Conservation (phyloP, 1,140 invertebrate species). For the Magallana angulata region DNA sequence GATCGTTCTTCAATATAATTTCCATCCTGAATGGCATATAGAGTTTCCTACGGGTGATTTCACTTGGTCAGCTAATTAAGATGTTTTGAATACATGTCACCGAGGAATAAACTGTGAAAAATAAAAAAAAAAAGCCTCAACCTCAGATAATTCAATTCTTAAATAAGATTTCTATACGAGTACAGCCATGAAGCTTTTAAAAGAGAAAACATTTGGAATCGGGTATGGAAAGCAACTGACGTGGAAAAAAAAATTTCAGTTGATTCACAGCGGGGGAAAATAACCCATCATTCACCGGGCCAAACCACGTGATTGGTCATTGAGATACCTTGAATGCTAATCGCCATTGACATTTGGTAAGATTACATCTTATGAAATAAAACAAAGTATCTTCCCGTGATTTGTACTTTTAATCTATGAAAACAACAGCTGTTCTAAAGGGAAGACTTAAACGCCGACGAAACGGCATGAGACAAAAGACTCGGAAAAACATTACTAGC, state of each 20-base stretch:
- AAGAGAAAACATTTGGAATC: background rate
- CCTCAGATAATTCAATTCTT: background rate
- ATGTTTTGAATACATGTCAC: slow-evolving; percentile 20
- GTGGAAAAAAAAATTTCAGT: background rate
- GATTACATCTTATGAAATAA: background rate
- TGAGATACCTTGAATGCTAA: background rate
- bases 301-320: slow-evolving; percentile 1
- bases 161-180: background rate
- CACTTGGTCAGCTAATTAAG: background rate
- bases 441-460: background rate
- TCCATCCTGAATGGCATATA: background rate
- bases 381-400: background rate
- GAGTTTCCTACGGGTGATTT: background rate
- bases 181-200: background rate
- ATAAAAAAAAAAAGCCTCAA: background rate
- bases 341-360: slow-evolving; percentile 27
- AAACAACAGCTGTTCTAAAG: slow-evolving; percentile 23
- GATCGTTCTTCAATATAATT: background rate
- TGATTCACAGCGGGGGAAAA: background rate
- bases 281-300: background rate
- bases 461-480: slow-evolving; percentile 25
- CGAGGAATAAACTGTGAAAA: background rate
- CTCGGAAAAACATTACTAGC: slow-evolving; percentile 1
- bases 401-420: slow-evolving; percentile 18
- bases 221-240: background rate